Conservation (phyloP, 1,140 invertebrate species). For the Philotrypesis tridentata region DNA sequence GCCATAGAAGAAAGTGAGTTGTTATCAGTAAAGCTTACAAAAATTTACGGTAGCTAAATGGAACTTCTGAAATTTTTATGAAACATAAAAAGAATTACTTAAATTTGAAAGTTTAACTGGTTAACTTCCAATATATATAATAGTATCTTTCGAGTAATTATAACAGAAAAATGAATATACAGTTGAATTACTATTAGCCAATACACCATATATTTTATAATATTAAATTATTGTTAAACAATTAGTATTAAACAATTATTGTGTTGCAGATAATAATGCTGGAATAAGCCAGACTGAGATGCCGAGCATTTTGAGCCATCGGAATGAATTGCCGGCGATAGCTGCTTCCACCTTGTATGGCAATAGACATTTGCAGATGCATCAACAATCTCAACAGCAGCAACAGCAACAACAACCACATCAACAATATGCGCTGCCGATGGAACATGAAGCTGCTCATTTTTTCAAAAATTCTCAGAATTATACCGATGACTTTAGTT, state of each 20-base stretch:
- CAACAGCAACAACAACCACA: conserved; percentile 46
- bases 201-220: neutral
- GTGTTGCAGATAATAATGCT: conserved; percentile 16
- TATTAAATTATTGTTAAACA: neutral
- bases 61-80: neutral
- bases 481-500: conserved; percentile 57
- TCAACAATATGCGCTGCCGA: conserved; percentile 52
- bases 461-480: conserved; percentile 58
- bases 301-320: conserved; percentile 54
- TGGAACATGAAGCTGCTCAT: conserved; percentile 56
- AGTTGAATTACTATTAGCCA: neutral
- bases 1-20: conserved; percentile 55
- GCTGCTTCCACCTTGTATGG: conserved; percentile 48
- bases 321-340: conserved; percentile 53
- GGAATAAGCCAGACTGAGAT: conserved; percentile 38
- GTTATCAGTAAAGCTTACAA: neutral
- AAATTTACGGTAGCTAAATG: neutral
- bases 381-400: neutral
- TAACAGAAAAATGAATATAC: too few relatives aligned
- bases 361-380: neutral
- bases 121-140: too few relatives aligned
- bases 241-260: conserved; percentile 6
- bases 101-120: too few relatives aligned
- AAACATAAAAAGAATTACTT: too few relatives aligned
- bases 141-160: too few relatives aligned